These are phyloP conservation scores for Tyria jacobaeae DNA, from an alignment of 2,888 invertebrate genomes.

Conservation along the genomic window DNA sequence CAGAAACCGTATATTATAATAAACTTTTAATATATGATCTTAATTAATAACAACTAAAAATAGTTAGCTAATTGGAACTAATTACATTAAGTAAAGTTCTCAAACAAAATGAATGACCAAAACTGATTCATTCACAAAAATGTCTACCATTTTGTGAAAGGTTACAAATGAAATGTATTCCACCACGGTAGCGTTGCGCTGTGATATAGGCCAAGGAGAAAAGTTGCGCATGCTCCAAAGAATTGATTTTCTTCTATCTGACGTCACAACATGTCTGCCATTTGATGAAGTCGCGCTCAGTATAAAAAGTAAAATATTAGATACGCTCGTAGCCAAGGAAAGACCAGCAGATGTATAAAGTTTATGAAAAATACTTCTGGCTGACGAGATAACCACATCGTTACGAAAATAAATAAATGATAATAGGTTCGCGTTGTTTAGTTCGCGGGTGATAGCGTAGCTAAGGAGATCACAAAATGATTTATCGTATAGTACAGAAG, in stretches of 20 bases:
- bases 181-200: conserved; percentile 66
- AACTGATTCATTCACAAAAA: conserved; percentile 78
- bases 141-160: conserved; percentile 67
- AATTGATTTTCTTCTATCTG: conserved; percentile 77
- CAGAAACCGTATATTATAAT: background rate
- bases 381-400: conserved; percentile 44
- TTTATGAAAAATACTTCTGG: conserved; percentile 57
- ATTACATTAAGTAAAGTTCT: conserved; percentile 41
- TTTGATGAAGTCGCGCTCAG: conserved; percentile 64
- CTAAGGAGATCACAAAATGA: conserved; percentile 69
- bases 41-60: conserved; percentile 1
- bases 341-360: conserved; percentile 64
- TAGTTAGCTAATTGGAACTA: conserved; percentile 45
- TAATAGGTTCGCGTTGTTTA: conserved; percentile 53
- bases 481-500: conserved; percentile 62
- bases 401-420: conserved; percentile 52
- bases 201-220: conserved; percentile 78
- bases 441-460: conserved; percentile 59
- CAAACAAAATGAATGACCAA: conserved; percentile 76
- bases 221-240: conserved; percentile 73
- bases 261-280: conserved; percentile 83
- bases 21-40: background rate
- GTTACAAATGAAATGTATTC: conserved; percentile 60
- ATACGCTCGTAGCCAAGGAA: conserved; percentile 59
- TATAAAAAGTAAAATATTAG: conserved; percentile 76